Percentiles rank a stretch among this genome's conserved stretches.
These are phyloP conservation scores for Pollenia labialis DNA, from an alignment of 2,888 invertebrate genomes.

Conservation along the genomic window DNA sequence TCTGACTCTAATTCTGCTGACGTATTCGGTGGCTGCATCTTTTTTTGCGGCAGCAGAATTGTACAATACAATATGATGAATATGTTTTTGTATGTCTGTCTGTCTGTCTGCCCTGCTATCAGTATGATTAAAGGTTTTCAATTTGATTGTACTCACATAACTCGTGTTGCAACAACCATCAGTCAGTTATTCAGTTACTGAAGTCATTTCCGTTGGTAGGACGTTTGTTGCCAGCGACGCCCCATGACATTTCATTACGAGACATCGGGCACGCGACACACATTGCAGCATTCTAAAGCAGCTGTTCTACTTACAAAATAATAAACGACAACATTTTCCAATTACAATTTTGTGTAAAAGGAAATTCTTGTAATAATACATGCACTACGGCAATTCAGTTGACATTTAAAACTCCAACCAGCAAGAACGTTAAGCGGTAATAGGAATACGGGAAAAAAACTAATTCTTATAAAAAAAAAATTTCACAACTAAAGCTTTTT, in stretches of 20 bases:
- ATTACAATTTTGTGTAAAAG: slow-evolving; percentile 63
- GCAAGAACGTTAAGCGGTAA: slow-evolving; percentile 60
- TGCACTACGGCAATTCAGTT: slow-evolving; percentile 58
- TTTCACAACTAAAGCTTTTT: slow-evolving; percentile 53
- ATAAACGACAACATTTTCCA: slow-evolving; percentile 63
- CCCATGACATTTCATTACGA: slow-evolving; percentile 85
- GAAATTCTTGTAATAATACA: slow-evolving; percentile 69
- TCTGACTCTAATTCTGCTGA: slow-evolving; percentile 40
- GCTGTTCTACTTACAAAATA: slow-evolving; percentile 59
- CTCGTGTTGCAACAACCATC: slow-evolving; percentile 69
- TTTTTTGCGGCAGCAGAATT: slow-evolving; percentile 56
- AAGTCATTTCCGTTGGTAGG: slow-evolving; percentile 82
- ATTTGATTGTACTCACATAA: slow-evolving; percentile 62
- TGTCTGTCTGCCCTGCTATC: slow-evolving; percentile 21
- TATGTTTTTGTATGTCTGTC: background rate
- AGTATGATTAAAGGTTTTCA: slow-evolving; percentile 63
- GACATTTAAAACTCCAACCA: slow-evolving; percentile 48
- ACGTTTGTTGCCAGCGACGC: slow-evolving; percentile 79
- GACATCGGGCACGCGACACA: slow-evolving; percentile 88
- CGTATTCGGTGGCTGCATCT: slow-evolving; percentile 34
- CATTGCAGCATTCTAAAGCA: slow-evolving; percentile 80
- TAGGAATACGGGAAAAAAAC: slow-evolving; percentile 34
- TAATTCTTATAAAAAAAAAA: background rate
- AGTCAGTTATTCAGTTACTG: slow-evolving; percentile 78
- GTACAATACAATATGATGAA: slow-evolving; percentile 26